These are phyloP conservation scores for Poeciliopsis paucimaculata DNA, from an alignment of 2,797 vertebrate genomes.

Conservation along the genomic window DNA sequence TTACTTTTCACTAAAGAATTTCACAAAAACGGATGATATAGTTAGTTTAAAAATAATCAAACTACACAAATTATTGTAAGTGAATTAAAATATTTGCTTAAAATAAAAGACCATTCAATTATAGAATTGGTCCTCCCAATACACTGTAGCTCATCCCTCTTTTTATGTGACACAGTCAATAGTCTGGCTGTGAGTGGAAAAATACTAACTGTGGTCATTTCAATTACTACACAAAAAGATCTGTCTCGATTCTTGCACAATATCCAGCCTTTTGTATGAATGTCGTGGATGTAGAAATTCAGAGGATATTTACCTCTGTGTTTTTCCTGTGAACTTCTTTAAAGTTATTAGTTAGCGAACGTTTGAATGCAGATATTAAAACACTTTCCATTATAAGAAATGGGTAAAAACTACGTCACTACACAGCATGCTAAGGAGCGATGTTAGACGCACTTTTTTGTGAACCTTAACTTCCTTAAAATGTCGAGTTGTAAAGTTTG, in stretches of 20 bases:
- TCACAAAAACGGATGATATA: too few relatives aligned
- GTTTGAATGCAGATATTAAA: background rate
- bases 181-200: background rate
- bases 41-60: too few relatives aligned
- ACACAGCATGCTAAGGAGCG: background rate
- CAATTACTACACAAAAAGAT: background rate
- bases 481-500: background rate
- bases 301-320: background rate
- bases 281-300: background rate
- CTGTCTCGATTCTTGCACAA: background rate
- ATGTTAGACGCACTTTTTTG: background rate
- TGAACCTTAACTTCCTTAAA: background rate
- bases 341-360: background rate
- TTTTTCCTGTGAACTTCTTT: background rate
- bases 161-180: background rate
- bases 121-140: background rate
- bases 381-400: background rate
- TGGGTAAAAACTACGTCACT: background rate
- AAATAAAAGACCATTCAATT: background rate
- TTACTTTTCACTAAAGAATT: too few relatives aligned
- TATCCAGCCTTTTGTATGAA: background rate
- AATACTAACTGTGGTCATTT: background rate
- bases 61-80: too few relatives aligned
- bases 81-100: too few relatives aligned
- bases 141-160: too few relatives aligned